Evolutionary conservation across 2,888 invertebrate species (phyloP), one percentile per base, ranked within the genome.

Genomic region (Pseudococcus viburni): DNA sequence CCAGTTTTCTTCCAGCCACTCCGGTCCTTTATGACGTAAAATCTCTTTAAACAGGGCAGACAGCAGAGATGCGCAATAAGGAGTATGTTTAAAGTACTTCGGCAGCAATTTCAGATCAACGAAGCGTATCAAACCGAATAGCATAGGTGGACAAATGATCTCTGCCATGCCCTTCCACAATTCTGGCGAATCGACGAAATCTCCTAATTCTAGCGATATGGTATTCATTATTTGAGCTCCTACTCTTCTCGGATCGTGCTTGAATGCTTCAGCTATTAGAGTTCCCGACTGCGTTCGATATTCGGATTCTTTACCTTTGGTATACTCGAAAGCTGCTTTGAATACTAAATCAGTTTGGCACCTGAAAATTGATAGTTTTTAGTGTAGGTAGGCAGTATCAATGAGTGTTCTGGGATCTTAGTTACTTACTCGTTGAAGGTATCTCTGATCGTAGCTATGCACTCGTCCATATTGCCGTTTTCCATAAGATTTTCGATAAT

Each of bases 191-290:
- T 84, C 84, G 22, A 68, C 73, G 33, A 68, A 88, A 84, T 88
- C 88, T 12, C 88, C 88, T 42, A 88, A 84, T 59, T 84, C 84
- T 7, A 88, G 59, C 0, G 84, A 84, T 46, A 88, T 84, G 7
- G 88, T 84, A 64, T 88, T 88, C 88, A 88, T 88, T 8, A 88
- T 88, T 64, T 88, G 84, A 12, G 84, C 84, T 19, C 88, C 84
- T 11, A 88, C 84, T 88, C 84, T 17, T 22, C 17, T 64, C 1
- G 84, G 64, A 42, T 84, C 84, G 73, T 88, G 84, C 68, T 73
- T 84, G 33, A 84, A 84, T 22, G 88, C 84, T 64, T 88, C 88
- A 4, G 84, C 33, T 46, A 88, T 84, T 11, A 88, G 46, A 15
- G 26, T 46, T 4, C 88, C 88, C n/a, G 64, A 19, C 22, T 84